Conservation (phyloP, 2,797 vertebrate species). For the Microtus obscurus region DNA sequence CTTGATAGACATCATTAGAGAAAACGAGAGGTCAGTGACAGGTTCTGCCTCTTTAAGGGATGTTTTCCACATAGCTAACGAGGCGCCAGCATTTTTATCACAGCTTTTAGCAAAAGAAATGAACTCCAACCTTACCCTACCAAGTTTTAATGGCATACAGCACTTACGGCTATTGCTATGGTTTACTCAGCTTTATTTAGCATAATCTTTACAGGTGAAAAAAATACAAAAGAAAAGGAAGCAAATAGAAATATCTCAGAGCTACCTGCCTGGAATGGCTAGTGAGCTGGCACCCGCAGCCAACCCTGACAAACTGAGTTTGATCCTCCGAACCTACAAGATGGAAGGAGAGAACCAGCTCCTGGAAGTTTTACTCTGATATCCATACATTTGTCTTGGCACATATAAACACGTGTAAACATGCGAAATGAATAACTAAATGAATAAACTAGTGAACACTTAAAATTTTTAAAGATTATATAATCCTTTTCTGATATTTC, state of each 20-base stretch:
- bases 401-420: neutral
- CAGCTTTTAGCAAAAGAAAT: neutral
- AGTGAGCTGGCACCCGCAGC: no score
- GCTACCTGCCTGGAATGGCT: neutral
- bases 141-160: neutral
- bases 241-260: neutral
- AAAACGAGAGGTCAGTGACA: neutral
- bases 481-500: neutral
- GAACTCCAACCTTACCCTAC: neutral
- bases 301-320: neutral
- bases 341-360: neutral
- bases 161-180: neutral
- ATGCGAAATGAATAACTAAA: neutral
- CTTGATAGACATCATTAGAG: neutral
- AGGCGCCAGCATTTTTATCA: neutral
- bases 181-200: constrained; percentile 5
- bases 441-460: neutral
- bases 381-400: neutral
- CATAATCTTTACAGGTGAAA: constrained; percentile 19
- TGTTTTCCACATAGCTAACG: constrained; percentile 54
- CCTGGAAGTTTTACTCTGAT: neutral
- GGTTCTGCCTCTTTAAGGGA: constrained; percentile 41
- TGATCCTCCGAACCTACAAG: neutral
- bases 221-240: neutral
- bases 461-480: neutral